A percentile compares a stretch with the other conserved stretches of the same genome.
Evolutionary conservation across 2,113 vertebrate genomes (phyloP).

Genomic region (Rhinolophus sinicus): DNA sequence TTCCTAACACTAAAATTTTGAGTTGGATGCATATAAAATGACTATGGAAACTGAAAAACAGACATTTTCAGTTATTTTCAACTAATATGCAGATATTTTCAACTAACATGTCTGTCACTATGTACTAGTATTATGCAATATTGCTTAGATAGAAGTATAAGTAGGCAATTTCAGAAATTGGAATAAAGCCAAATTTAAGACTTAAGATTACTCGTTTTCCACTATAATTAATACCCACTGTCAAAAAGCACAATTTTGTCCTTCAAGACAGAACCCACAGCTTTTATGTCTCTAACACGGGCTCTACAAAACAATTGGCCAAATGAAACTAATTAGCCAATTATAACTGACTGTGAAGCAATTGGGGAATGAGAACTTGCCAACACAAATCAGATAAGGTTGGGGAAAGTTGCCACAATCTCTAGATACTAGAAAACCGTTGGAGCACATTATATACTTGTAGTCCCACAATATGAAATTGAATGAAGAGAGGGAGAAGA

Average conservation of each 20-base stretch:
- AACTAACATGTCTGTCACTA: neutral
- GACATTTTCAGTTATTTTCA: neutral
- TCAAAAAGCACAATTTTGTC: neutral
- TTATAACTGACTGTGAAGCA: neutral
- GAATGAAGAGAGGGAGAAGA: neutral
- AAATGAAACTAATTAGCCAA: neutral
- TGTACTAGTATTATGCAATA: neutral
- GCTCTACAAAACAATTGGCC: neutral
- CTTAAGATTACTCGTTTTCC: neutral
- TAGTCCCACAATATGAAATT: neutral
- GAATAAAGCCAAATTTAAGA: neutral
- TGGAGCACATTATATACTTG: neutral
- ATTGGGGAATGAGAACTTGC: neutral
- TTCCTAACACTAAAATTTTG: neutral
- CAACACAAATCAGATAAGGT: neutral
- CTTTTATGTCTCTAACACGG: neutral
- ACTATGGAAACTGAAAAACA: neutral
- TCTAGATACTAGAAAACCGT: neutral
- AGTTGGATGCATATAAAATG: neutral
- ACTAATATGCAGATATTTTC: neutral
- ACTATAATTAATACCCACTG: neutral
- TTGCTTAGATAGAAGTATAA: neutral
- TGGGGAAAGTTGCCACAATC: neutral
- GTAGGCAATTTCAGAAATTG: neutral
- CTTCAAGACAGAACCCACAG: neutral